Conservation (phyloP, 2,113 vertebrate genomes). For the Microtus ochrogaster region DNA sequence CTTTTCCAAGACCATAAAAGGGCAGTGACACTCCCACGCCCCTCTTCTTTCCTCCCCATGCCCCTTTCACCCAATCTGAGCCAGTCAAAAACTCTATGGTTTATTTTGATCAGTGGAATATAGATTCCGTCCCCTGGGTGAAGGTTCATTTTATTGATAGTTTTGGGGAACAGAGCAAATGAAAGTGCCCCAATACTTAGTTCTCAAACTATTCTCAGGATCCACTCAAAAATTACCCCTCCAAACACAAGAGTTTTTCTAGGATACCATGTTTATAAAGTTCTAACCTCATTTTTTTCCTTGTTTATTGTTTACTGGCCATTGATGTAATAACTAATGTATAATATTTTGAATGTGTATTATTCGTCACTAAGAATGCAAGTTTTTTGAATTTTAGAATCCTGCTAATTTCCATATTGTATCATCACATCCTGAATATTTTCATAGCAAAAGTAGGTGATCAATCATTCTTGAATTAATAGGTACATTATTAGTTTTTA, state of each 20-base stretch:
- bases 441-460: not conserved
- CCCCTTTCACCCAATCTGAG: too few relatives aligned
- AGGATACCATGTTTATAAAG: not conserved
- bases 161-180: too few relatives aligned
- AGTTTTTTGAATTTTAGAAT: not conserved
- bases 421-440: not conserved
- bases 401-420: not conserved
- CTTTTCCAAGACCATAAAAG: too few relatives aligned
- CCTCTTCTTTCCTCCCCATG: too few relatives aligned
- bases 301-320: not conserved
- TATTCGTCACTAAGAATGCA: not conserved
- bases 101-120: too few relatives aligned
- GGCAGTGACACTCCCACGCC: too few relatives aligned
- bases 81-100: too few relatives aligned
- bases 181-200: too few relatives aligned
- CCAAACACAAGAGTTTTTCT: not conserved
- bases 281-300: not conserved
- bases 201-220: not conserved
- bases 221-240: not conserved
- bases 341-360: not conserved
- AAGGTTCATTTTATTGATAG: too few relatives aligned
- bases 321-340: not conserved
- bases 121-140: too few relatives aligned
- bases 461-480: conserved; percentile 13
- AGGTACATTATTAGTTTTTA: not conserved